Evolutionary conservation across 2,113 vertebrate genomes (phyloP), one percentile per base, ranked within the genome.

Genomic region (Loxodonta africana): DNA sequence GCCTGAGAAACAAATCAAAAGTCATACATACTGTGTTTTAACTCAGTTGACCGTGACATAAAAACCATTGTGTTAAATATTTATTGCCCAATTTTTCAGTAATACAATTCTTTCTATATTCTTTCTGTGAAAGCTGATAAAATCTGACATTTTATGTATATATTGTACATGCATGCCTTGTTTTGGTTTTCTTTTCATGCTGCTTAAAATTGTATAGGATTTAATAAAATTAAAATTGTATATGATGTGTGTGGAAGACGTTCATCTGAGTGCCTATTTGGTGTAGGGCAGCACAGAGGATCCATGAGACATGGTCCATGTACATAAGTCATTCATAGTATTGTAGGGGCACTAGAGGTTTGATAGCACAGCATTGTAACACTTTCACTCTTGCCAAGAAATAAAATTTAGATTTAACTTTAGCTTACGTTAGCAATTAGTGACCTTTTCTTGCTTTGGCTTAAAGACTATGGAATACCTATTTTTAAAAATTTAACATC

Each of bases 381-480:
- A 57, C 33, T 84, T 76, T 48, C 71, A 76, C 33, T 80, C 20
- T 81, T 74, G 84, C 15, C 46, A 44, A 51, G 46, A 92, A 85
- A 21, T 82, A 53, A 30, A 25, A 51, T 73, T 92, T 71, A 5
- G 46, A 8, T 71, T 71, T 85, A n/a, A 33, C 51, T 87, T 69
- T 93, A 23, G n/a, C 23, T 81, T 96, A 63, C n/a, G 65, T 91
- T 80, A 84, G 71, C 14, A 84, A 2, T 78, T 83, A 88, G 44
- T 91, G 14, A 71, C 71, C 26, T 85, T 96, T 82, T 62, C 46
- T 83, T 53, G 37, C 48, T 84, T 91, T 88, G 33, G 23, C 87
- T 88, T 89, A 76, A 92, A 74, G 65, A 92, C 15, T 74, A 30
- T 83, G 37, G 77, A 92, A 67, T 90, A 48, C 51, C 11, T 88